These are phyloP conservation scores for Uria lomvia DNA, from an alignment of 2,113 vertebrate genomes.

Conservation along the genomic window DNA sequence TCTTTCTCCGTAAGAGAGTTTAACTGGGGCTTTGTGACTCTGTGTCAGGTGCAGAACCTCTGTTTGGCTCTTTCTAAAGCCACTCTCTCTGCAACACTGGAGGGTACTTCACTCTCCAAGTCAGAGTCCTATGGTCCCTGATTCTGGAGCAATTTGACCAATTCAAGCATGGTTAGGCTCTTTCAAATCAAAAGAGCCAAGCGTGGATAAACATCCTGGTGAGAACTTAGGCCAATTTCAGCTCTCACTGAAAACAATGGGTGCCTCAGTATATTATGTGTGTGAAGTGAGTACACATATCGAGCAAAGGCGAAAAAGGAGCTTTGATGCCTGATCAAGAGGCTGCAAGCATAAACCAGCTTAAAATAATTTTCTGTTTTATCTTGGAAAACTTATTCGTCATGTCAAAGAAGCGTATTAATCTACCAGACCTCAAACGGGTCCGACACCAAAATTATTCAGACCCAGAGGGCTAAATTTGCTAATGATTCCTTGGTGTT, in stretches of 20 bases:
- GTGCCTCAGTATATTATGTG: not conserved
- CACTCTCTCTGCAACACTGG: not conserved
- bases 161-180: not conserved
- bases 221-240: not conserved
- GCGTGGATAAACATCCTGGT: not conserved
- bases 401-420: not conserved
- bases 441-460: not conserved
- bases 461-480: not conserved
- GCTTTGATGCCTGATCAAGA: not conserved
- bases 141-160: not conserved
- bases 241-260: not conserved
- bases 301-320: not conserved
- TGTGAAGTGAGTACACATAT: not conserved
- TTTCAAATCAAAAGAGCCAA: not conserved
- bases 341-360: not conserved
- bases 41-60: not conserved
- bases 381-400: not conserved
- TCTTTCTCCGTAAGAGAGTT: not conserved
- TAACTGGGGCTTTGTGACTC: not conserved
- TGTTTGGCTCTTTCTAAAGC: not conserved
- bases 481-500: accelerated
- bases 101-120: not conserved
- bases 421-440: not conserved
- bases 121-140: not conserved
- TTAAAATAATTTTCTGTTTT: not conserved